Percentiles rank a stretch among this genome's conserved stretches.
Conservation (phyloP, 2,113 vertebrate genomes). For the Haliaeetus leucogaster region DNA sequence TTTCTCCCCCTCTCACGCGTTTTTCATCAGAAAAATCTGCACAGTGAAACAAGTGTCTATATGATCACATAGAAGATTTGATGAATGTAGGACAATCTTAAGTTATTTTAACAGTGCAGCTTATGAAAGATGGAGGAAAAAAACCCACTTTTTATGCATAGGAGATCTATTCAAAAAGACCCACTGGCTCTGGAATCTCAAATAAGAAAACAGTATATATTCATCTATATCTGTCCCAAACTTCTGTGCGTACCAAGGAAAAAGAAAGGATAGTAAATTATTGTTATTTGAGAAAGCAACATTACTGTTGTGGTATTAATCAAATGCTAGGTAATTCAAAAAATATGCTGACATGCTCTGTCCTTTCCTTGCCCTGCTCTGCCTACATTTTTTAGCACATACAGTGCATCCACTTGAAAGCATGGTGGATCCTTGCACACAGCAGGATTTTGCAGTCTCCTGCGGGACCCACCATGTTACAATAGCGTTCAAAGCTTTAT, state of each 20-base stretch:
- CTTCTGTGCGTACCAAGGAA: neutral
- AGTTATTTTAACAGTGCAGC: neutral
- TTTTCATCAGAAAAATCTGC: neutral
- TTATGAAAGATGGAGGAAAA: neutral
- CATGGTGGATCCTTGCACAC: constrained; percentile 40
- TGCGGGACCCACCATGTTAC: constrained; percentile 38
- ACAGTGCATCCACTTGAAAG: constrained; percentile 45
- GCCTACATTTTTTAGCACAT: constrained; percentile 44
- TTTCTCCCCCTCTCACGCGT: neutral
- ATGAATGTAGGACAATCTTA: neutral
- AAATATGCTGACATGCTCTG: constrained; percentile 24
- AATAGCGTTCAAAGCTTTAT: constrained; percentile 61
- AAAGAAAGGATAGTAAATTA: neutral
- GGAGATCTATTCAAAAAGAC: neutral
- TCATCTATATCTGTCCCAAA: neutral
- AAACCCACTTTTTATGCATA: neutral
- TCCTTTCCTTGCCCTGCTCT: constrained; percentile 51
- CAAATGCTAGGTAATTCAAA: constrained; percentile 21
- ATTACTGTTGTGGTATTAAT: neutral
- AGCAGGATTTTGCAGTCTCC: constrained; percentile 57
- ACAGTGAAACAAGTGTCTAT: neutral
- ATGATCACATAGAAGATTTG: neutral
- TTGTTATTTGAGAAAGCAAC: neutral
- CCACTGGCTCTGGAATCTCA: neutral
- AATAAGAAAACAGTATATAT: neutral